Evolutionary conservation across 2,113 vertebrate species (phyloP).

Genomic region (Atrichornis clamosus): DNA sequence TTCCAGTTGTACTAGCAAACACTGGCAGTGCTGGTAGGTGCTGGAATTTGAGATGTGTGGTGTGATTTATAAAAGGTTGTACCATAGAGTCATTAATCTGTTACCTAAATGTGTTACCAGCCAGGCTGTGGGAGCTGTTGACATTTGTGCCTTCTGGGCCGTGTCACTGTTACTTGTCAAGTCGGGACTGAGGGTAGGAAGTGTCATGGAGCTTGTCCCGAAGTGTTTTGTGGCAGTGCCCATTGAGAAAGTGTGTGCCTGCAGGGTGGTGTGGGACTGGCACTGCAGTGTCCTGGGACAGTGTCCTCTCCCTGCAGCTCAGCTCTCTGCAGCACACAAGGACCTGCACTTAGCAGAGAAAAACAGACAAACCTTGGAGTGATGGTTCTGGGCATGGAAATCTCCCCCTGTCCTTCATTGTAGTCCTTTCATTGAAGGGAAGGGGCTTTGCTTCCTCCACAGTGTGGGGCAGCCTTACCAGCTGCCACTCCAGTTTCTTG

Average conservation of each 20-base stretch:
- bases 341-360: neutral
- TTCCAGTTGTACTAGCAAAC: neutral
- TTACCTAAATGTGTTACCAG: neutral
- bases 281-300: neutral
- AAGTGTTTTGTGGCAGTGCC: neutral
- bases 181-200: neutral
- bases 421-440: neutral
- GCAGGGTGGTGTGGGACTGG: neutral
- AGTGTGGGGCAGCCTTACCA: neutral
- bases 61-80: neutral
- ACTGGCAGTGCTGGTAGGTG: neutral
- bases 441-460: neutral
- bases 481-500: neutral
- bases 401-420: neutral
- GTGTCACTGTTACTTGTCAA: neutral
- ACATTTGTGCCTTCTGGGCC: neutral
- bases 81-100: neutral
- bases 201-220: neutral
- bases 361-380: neutral
- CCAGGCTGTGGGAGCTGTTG: neutral
- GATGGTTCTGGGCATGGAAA: neutral
- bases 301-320: neutral
- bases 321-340: fast-evolving
- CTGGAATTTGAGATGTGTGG: neutral
- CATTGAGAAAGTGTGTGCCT: neutral